Evolutionary conservation across 2,797 vertebrate species (phyloP), one percentile per base, ranked within the genome.

Genomic region (Morus bassanus): DNA sequence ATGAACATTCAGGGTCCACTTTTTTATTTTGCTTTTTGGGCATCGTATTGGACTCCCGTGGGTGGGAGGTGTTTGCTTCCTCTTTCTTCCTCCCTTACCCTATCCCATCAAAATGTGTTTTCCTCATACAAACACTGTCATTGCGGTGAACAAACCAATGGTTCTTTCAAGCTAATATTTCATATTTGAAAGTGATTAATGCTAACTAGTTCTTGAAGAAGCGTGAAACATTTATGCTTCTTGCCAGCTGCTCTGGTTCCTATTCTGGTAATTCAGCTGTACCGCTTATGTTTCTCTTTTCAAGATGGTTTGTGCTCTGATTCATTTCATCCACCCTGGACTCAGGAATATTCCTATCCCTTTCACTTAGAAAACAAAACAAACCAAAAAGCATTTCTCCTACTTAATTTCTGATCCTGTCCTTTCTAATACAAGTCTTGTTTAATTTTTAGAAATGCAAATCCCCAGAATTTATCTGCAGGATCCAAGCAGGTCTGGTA

Each of bases 221-320:
- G 35, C 37, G 28, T 25, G 37, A 67, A 88, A 59, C 15, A 11
- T 35, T 53, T 57, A 39, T 3, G 7, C 11, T 89, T 93, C 57
- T 67, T 72, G 63, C 31, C 41, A 68, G 2, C 18, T 69, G 16
- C 39, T 84, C 68, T 84, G 48, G 16, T 86, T 88, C 56, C n/a
- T 94, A 7, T 76, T 88, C 80, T 88, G 60, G 8, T 80, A 85
- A 70, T 85, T 85, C 46, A 79, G 46, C 35, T 54, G 13, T 72
- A n/a, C 41, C 86, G 53, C 54, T 95, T 97, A 60, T 73, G 88
- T 96, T 93, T 97, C 53, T 70, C 54, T 93, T 81, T n/a, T 61
- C 33, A 86, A 31, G 50, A 56, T 69, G 73, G n/a, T 70, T 87
- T 53, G 43, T 89, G 25, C 73, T 89, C 74, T 43, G 18, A 74